phyloP scores from a whole-genome alignment of 1,140 invertebrate species.

The Drosophila setifemur region DNA sequence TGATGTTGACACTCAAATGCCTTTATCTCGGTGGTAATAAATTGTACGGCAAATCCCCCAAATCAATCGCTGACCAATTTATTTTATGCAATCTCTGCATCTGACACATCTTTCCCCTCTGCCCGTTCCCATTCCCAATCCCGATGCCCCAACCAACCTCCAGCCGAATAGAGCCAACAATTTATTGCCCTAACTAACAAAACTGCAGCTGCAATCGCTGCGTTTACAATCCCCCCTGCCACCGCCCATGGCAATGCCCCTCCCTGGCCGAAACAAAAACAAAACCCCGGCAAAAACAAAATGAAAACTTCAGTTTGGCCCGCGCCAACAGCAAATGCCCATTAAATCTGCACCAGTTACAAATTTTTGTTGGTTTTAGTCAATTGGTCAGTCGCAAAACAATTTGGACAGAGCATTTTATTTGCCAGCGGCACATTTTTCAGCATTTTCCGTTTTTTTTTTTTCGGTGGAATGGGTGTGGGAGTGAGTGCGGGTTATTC shows the following conservation, averaged over 20 bases:
- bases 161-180: slow-evolving; percentile 41
- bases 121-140: too few species aligned
- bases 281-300: background rate
- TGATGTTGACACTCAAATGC: slow-evolving; percentile 49
- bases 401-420: slow-evolving; percentile 65
- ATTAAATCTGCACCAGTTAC: slow-evolving; percentile 49
- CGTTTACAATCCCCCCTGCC: slow-evolving; percentile 13
- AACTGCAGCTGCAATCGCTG: slow-evolving; percentile 57
- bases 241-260: too few species aligned
- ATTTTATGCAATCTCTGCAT: slow-evolving; percentile 60
- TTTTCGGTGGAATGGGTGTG: background rate
- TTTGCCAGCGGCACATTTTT: slow-evolving; percentile 36
- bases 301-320: background rate
- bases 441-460: slow-evolving; percentile 2
- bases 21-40: slow-evolving; percentile 43
- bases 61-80: slow-evolving; percentile 69
- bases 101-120: slow-evolving; percentile 34
- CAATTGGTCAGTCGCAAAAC: slow-evolving; percentile 74
- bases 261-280: background rate
- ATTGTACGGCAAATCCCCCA: slow-evolving; percentile 52
- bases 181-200: slow-evolving; percentile 58
- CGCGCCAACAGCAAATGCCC: slow-evolving; percentile 33
- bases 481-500: background rate
- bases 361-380: slow-evolving; percentile 52
- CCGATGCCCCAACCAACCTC: background rate